Conservation (phyloP, 2,113 vertebrate genomes). For the Mesitornis unicolor region DNA sequence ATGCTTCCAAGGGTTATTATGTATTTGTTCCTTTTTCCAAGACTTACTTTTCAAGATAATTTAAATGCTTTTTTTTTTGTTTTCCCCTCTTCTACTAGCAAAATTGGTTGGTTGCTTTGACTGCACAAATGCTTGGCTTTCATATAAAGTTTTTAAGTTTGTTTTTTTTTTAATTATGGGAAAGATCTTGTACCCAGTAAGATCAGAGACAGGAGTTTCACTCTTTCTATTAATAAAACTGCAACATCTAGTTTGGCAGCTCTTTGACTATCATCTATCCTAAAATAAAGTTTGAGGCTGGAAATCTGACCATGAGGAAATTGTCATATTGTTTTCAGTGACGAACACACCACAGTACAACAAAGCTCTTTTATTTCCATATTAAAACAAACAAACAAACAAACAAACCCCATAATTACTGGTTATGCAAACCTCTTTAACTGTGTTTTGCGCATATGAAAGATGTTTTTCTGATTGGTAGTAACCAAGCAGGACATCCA, state of each 20-base stretch:
- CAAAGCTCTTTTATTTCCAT: background rate
- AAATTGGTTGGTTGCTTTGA: background rate
- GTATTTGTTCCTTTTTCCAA: background rate
- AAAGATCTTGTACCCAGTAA: background rate
- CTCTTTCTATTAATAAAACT: background rate
- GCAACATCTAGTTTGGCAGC: background rate
- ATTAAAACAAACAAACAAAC: background rate
- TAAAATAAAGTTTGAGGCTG: background rate
- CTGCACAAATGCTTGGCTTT: background rate
- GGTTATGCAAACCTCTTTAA: background rate
- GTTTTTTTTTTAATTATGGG: background rate
- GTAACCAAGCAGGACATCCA: background rate
- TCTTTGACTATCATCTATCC: background rate
- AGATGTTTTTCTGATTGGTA: background rate
- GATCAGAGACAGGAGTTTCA: background rate
- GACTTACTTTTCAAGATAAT: background rate
- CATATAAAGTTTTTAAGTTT: background rate
- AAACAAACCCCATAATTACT: no score
- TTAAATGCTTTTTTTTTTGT: background rate
- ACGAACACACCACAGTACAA: background rate
- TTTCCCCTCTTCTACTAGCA: background rate
- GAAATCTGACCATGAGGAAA: background rate
- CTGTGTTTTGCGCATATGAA: background rate
- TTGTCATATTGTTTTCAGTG: background rate
- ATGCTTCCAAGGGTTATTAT: background rate